Base-by-base conservation (phyloP, 2,888 invertebrate species). In the Rhodophaea formosa region DNA sequence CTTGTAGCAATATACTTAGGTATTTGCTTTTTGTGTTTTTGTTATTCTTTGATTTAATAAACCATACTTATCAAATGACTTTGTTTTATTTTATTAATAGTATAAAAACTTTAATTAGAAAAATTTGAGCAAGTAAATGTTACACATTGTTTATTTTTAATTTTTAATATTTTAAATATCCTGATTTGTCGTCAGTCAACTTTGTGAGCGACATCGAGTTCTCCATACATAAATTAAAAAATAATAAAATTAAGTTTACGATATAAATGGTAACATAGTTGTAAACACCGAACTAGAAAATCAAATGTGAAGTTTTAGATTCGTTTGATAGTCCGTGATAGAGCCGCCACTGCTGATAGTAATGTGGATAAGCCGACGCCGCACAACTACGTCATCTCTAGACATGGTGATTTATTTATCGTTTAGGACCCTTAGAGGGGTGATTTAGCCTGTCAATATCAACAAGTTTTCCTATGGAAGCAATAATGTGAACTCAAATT, bases 261-360 rank as follows among this genome's bases (percentile, higher is more conserved):
- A 86, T 77, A 75, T 76, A 74, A 86, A 88, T 86, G 86, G 88
- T 87, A 87, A 88, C 86, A 81, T 71, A 87, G 88, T 82, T 88
- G 86, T 89, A 88, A 88, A 88, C 83, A 79, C 64, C 69, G 69
- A 75, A 79, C 73, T 87, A 86, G 88, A 87, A 88, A 88, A 88
- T 88, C 77, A 69, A 78, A 86, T 80, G 74, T 82, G 88, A 88
- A 85, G 78, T 77, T 74, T 77, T 69, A 74, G 81, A 81, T 79
- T 69, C 75, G 72, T 79, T 80, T 82, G 84, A 85, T 82, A 79
- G 70, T 71, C 72, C 71, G 64, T 53, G 63, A 60, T 71, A 66
- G 47, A 49, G 42, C 60, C 61, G 59, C 65, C 62, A 57, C 56
- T 52, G 60, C 61, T 54, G 15, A 46, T 55, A 51, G 8, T 75